A percentile compares a stretch with the other conserved stretches of the same genome.
Conservation (phyloP, 2,113 vertebrate species). For the Heptranchias perlo region DNA sequence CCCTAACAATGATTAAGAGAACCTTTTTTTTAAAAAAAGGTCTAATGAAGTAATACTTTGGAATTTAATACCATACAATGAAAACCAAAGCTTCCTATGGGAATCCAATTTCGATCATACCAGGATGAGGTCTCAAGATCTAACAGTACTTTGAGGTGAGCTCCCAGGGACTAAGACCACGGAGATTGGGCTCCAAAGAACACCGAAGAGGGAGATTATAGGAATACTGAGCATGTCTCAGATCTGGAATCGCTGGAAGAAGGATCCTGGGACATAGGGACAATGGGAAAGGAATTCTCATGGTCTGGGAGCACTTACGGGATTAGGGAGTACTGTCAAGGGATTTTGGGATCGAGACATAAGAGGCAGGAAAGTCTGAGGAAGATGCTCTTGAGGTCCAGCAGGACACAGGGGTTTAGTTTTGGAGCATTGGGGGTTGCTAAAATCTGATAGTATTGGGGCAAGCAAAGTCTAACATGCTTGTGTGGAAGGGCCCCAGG, state of each 20-base stretch:
- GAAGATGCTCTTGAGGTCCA: too few species aligned
- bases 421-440: too few species aligned
- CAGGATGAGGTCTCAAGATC: not conserved
- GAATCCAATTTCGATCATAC: too few species aligned
- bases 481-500: too few species aligned
- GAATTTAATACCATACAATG: not conserved
- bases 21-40: not conserved
- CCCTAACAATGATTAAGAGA: not conserved
- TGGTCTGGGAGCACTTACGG: not conserved
- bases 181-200: not conserved
- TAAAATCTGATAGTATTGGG: too few species aligned
- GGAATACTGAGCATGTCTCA: not conserved
- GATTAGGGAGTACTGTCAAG: too few species aligned
- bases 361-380: too few species aligned
- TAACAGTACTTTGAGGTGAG: not conserved
- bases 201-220: not conserved
- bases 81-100: not conserved
- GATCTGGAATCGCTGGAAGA: not conserved
- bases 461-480: too few species aligned
- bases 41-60: not conserved
- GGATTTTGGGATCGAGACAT: too few species aligned
- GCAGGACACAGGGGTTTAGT: too few species aligned
- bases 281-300: not conserved
- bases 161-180: not conserved
- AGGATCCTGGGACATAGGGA: not conserved